Evolutionary conservation across 2,113 vertebrate genomes (phyloP), one percentile per base, ranked within the genome.

Genomic region (Deroptyus accipitrinus): DNA sequence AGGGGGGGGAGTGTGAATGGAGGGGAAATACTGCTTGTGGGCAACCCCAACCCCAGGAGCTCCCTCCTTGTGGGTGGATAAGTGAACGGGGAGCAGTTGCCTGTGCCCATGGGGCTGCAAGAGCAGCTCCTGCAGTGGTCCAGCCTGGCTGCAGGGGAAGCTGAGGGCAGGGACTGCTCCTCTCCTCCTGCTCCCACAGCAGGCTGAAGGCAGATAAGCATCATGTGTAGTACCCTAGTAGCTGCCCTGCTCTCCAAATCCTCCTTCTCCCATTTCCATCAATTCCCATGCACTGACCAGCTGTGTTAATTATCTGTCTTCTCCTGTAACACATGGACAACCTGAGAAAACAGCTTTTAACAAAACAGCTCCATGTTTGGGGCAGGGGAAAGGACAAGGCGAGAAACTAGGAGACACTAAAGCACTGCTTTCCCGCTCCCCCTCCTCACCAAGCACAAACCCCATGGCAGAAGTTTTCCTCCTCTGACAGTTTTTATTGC

Each of bases 211-310:
- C 62, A 85, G 52, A 17, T 13, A 28, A 76, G 14, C 27, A 25
- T 35, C 41, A 6, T 1, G 2, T 17, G 33, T 35, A 30, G 33
- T 13, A 52, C 14, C 20, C 33, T 5, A 1, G 6, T 3, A 49
- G 33, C 62, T 30, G 35, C 10, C n/a, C 54, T 30, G 39, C 5
- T 94, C 44, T 44, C 37, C 48, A 25, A 46, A 57, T 37, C 55
- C 35, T 83, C 83, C 59, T 27, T 16, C 49, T 57, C 15, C 27
- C 22, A 5, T 33, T 64, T 37, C n/a, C 10, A 7, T 64, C 66
- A 49, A 61, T 64, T 30, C 39, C 44, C 35, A 24, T 22, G 20
- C 18, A 5, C 33, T 3, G 1, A 18, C 5, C 11, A 3, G 12
- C 61, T 39, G 14, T 1, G 5, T 18, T 54, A 5, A n/a, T 24